These are phyloP conservation scores for Meleagris gallopavo DNA, from an alignment of 2,113 vertebrate genomes.

Conservation along the genomic window DNA sequence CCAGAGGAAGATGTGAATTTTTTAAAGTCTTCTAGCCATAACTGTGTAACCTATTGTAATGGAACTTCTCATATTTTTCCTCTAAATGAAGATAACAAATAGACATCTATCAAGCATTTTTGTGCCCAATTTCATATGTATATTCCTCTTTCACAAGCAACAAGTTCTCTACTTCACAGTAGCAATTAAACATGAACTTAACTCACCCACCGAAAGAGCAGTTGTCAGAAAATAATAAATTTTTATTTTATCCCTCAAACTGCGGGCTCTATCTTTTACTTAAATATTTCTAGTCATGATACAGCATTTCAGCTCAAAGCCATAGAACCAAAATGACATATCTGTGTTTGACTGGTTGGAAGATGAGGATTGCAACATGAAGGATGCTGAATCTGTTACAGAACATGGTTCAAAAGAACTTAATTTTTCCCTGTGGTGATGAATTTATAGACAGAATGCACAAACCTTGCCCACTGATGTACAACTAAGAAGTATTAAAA, in stretches of 20 bases:
- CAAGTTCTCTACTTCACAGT: neutral
- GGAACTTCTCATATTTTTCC: neutral
- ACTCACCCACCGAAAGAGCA: neutral
- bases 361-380: neutral
- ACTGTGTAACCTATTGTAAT: neutral
- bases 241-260: neutral
- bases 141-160: neutral
- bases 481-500: neutral
- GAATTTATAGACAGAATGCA: neutral
- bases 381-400: neutral
- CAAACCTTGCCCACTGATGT: neutral
- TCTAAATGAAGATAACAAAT: neutral
- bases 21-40: neutral
- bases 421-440: neutral
- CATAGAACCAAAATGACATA: rapidly evolving
- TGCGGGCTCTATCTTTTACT: too few relatives aligned
- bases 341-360: neutral
- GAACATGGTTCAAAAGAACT: neutral
- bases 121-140: neutral
- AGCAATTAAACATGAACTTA: neutral
- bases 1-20: neutral
- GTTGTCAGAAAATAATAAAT: neutral
- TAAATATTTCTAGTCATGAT: neutral
- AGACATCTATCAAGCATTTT: neutral
- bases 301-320: neutral